These are phyloP conservation scores for Acipenser ruthenus DNA, from an alignment of 2,797 vertebrate species.

Conservation along the genomic window DNA sequence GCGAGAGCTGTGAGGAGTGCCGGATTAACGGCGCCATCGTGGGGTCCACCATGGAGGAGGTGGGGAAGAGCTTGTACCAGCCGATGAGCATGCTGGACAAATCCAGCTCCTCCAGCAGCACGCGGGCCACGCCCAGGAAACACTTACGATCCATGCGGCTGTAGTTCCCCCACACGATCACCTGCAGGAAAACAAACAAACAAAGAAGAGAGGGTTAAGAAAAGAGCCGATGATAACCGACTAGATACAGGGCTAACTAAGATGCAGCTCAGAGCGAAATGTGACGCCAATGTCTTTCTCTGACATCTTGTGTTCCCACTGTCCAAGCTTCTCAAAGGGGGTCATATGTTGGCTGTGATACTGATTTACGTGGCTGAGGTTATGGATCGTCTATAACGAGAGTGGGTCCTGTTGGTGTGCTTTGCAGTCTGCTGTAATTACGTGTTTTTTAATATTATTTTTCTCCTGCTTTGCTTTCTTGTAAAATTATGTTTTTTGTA, in stretches of 20 bases:
- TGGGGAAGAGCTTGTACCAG: slow-evolving; percentile 99
- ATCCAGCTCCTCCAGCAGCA: slow-evolving; percentile 96
- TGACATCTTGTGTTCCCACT: too few species aligned
- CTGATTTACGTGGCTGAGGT: too few species aligned
- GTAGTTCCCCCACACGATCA: slow-evolving; percentile 98
- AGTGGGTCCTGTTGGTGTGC: too few species aligned
- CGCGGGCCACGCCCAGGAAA: slow-evolving; percentile 96
- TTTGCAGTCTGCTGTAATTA: too few species aligned
- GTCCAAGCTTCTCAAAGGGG: too few species aligned
- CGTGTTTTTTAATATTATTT: too few species aligned
- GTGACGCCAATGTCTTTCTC: too few species aligned
- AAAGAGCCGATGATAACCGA: slow-evolving; percentile 35
- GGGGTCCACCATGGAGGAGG: slow-evolving; percentile 97
- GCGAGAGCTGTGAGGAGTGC: slow-evolving; percentile 94
- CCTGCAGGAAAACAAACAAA: slow-evolving; percentile 44
- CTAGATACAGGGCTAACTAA: slow-evolving; percentile 35
- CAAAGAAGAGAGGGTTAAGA: neutral
- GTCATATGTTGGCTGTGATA: too few species aligned
- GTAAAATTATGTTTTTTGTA: too few species aligned
- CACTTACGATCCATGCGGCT: slow-evolving; percentile 97
- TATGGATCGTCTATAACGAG: too few species aligned
- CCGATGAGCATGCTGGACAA: slow-evolving; percentile 88
- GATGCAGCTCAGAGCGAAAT: slow-evolving; percentile 32
- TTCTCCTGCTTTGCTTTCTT: too few species aligned
- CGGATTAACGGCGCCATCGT: slow-evolving; percentile 86